These are phyloP conservation scores for Bombyx mandarina DNA, from an alignment of 1,140 invertebrate species.

Conservation along the genomic window DNA sequence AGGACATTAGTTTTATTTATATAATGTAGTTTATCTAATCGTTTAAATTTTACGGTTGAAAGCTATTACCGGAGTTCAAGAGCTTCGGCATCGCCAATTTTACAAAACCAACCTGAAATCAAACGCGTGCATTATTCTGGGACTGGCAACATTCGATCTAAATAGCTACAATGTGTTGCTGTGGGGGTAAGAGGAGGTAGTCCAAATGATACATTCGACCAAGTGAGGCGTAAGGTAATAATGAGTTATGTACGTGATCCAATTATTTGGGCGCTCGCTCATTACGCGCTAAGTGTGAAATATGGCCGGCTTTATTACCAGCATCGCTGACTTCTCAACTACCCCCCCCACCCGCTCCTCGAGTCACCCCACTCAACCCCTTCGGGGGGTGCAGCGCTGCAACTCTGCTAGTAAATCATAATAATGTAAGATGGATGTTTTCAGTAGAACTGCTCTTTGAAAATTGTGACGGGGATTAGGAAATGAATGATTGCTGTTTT, in stretches of 20 bases:
- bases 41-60: too few species aligned
- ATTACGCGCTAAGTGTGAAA: conserved; percentile 72
- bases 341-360: conserved; percentile 15
- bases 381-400: conserved; percentile 38
- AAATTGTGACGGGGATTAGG: not conserved
- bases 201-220: conserved; percentile 61
- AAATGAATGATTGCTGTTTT: not conserved
- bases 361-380: conserved; percentile 4
- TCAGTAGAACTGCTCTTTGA: too few species aligned
- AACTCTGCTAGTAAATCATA: conserved; percentile 58
- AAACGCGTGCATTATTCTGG: too few species aligned
- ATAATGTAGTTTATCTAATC: too few species aligned
- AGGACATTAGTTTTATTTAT: too few species aligned
- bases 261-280: conserved; percentile 72
- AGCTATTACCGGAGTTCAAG: too few species aligned
- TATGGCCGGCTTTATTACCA: conserved; percentile 66
- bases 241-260: conserved; percentile 73
- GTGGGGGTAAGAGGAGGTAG: not conserved
- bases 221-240: conserved; percentile 67
- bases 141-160: too few species aligned
- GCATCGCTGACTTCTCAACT: conserved; percentile 36
- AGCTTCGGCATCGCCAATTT: too few species aligned
- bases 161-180: too few species aligned
- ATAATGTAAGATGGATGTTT: conserved; percentile 48
- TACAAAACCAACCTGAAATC: too few species aligned